Evolutionary conservation across 2,888 invertebrate species (phyloP), one percentile per base, ranked within the genome.

Genomic region (Drosophila antonietae): DNA sequence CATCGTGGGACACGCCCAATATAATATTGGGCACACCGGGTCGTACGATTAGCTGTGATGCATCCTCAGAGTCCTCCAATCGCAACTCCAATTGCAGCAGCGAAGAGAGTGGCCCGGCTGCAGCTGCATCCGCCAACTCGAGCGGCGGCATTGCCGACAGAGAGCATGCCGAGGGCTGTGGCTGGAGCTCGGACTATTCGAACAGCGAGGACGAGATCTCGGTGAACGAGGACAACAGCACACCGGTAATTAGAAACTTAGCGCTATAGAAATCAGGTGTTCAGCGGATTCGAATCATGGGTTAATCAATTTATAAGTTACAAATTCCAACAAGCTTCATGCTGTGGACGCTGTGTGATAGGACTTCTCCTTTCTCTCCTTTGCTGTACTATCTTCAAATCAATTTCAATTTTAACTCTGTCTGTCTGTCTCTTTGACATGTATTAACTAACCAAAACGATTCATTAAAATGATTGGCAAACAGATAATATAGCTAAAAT

Each of bases 141-240:
- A 68, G 66, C 47, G 80, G 81, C 20, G 83, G 88, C 87, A 39
- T 70, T 0, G 55, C n/a, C 1, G 94, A 78, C 28, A 91, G 92
- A 58, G 93, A 93, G 41, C 90, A 90, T 41, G 95, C 95, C 85
- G 97, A 97, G 88, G 88, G 80, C 5, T 95, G 95, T 53, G 97
- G 96, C 89, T 98, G 97, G 97, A 97, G 97, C 85, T 97, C 97
- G 2, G 97, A 97, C 92, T 97, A 97, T 90, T 97, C 97, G 74
- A 97, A 97, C 84, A 97, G 97, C 77, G 98, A 97, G 78, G 97
- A 97, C 78, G 97, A 97, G 88, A 96, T 97, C 71, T 94, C 94
- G 0, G 93, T 94, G 73, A 93, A 94, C n/a, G 96, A 96, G 20
- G 95, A 95, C 71, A 95, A 94, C 80, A 93, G 93, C 60, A 93